Percentiles rank a stretch among this genome's conserved stretches.
Evolutionary conservation across 2,113 vertebrate species (phyloP).

Genomic region (Zosterops lateralis): DNA sequence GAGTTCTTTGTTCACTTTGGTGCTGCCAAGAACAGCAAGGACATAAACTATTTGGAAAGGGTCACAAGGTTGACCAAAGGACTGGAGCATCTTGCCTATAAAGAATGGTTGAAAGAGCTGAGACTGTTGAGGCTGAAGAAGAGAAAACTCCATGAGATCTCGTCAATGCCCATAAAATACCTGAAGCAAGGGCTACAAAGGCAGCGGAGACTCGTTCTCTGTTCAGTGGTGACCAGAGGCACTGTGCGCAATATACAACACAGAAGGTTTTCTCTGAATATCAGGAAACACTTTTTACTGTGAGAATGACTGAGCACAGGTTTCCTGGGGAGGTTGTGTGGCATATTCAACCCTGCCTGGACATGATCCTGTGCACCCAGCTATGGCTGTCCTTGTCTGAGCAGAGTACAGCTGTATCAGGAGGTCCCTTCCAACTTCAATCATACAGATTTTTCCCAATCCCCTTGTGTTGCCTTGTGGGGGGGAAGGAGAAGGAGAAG

Average conservation of each 20-base stretch:
- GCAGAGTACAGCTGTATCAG: background rate
- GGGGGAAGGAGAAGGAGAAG: background rate
- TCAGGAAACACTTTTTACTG: background rate
- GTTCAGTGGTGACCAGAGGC: background rate
- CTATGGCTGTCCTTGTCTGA: background rate
- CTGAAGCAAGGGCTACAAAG: background rate
- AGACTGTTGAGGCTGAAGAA: background rate
- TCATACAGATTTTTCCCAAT: background rate
- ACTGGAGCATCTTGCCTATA: background rate
- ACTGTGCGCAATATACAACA: background rate
- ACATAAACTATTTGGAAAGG: background rate
- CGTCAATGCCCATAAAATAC: background rate
- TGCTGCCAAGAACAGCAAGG: background rate
- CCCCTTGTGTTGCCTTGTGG: fast-evolving
- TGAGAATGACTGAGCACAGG: background rate
- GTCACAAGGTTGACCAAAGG: background rate
- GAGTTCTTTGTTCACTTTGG: background rate
- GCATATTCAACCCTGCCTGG: background rate
- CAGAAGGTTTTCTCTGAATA: background rate
- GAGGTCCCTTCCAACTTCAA: background rate
- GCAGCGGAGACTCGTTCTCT: fast-evolving
- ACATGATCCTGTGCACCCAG: background rate
- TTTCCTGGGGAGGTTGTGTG: background rate
- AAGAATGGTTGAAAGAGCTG: background rate
- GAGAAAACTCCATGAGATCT: background rate